Percentiles rank a stretch among this genome's conserved stretches.
These are phyloP conservation scores for Cephus pulcher DNA, from an alignment of 2,888 invertebrate genomes.

Conservation along the genomic window DNA sequence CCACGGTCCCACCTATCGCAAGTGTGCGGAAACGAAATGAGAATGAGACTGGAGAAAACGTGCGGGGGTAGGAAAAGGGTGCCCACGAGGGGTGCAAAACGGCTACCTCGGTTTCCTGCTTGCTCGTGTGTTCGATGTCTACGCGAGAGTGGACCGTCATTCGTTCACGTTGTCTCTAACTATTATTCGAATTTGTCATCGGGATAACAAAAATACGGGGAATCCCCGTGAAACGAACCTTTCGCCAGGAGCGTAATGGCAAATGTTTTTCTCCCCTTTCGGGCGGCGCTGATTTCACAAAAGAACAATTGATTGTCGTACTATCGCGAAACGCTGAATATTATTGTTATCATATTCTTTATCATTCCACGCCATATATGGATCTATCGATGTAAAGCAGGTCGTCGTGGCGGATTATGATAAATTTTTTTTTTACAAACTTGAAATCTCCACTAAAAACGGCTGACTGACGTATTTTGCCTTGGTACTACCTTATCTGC, in stretches of 20 bases:
- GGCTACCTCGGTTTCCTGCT: constrained; percentile 21
- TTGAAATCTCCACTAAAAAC: neutral
- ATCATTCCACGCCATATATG: fast-evolving
- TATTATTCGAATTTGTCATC: constrained; percentile 23
- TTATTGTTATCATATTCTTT: too few species aligned
- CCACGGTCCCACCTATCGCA: neutral
- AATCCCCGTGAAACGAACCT: neutral
- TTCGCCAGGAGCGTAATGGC: neutral
- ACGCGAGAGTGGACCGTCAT: constrained; percentile 24
- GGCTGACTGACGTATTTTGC: neutral
- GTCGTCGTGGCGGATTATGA: neutral
- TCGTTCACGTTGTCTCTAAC: constrained; percentile 26
- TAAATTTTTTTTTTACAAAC: neutral
- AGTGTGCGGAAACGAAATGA: neutral
- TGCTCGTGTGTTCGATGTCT: constrained; percentile 17
- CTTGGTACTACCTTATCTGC: neutral
- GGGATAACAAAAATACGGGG: constrained; percentile 15
- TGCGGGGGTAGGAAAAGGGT: neutral
- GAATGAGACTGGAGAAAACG: neutral
- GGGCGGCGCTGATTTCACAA: neutral
- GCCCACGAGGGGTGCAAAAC: constrained; percentile 9
- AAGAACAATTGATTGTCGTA: neutral
- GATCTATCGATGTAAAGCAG: neutral
- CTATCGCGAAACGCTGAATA: neutral
- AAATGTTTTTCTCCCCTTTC: neutral